A percentile compares a stretch with the other conserved stretches of the same genome.
phyloP scores from a whole-genome alignment of 2,888 invertebrate genomes.

The Pogonocherus hispidulus region DNA sequence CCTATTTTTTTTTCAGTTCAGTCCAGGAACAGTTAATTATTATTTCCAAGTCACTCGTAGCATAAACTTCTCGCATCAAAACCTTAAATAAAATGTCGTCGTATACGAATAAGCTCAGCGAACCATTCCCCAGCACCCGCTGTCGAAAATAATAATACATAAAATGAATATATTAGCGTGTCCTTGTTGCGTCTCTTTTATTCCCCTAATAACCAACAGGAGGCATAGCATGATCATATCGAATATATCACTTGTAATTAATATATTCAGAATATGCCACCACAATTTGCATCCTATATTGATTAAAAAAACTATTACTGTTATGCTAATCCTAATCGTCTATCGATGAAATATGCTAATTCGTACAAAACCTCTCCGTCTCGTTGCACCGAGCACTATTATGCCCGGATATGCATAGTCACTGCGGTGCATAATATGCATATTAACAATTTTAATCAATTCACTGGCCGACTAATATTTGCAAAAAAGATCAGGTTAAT shows the following conservation, averaged over 20 bases:
- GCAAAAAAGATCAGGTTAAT: slow-evolving; percentile 46
- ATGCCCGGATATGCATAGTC: slow-evolving; percentile 26
- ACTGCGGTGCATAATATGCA: slow-evolving; percentile 21
- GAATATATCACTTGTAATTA: neutral
- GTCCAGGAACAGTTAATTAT: too few relatives aligned
- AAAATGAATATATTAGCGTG: neutral
- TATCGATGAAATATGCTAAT: slow-evolving; percentile 26
- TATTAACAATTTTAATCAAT: slow-evolving; percentile 43
- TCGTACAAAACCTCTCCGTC: slow-evolving; percentile 12
- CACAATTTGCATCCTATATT: slow-evolving; percentile 1
- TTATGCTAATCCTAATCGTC: slow-evolving; percentile 21
- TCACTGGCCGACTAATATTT: slow-evolving; percentile 39
- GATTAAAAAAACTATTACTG: slow-evolving; percentile 13
- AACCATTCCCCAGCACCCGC: neutral
- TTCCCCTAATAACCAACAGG: neutral
- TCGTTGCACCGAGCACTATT: slow-evolving; percentile 16
- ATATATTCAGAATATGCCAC: slow-evolving; percentile 1
- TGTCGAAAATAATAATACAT: neutral
- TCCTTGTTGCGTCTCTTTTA: neutral
- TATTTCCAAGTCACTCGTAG: too few relatives aligned
- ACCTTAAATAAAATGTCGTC: too few relatives aligned
- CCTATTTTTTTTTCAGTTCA: too few relatives aligned
- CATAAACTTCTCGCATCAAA: too few relatives aligned
- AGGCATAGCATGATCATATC: slow-evolving; percentile 3
- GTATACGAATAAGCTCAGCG: too few relatives aligned